Percentiles rank a stretch among this genome's conserved stretches.
These are phyloP conservation scores for Carollia perspicillata DNA, from an alignment of 2,113 vertebrate genomes.

Conservation along the genomic window DNA sequence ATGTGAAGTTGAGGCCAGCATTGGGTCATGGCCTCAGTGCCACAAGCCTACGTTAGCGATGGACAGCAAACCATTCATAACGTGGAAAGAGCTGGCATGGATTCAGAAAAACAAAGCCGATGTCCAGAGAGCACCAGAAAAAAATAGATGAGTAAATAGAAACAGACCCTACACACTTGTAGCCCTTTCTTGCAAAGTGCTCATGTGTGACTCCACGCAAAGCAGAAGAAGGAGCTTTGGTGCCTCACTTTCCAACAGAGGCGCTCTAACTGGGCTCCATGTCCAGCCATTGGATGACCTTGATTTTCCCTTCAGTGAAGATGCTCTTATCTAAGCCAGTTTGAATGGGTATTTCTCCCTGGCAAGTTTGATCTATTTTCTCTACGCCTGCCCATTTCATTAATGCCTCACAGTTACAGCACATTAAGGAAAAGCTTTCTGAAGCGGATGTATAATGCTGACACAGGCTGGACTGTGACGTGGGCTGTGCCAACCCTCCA, in stretches of 20 bases:
- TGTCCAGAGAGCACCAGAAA: neutral
- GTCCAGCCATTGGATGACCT: neutral
- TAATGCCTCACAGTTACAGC: neutral
- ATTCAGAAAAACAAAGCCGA: neutral
- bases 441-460: neutral
- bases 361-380: neutral
- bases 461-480: neutral
- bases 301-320: neutral
- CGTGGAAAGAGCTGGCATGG: neutral
- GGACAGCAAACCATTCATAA: neutral
- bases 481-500: neutral
- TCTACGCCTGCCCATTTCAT: neutral
- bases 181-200: neutral
- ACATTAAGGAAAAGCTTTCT: neutral
- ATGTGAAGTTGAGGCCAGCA: neutral
- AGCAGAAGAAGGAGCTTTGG: neutral
- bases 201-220: neutral
- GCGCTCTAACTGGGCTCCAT: neutral
- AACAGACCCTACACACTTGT: neutral
- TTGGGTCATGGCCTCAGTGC: neutral
- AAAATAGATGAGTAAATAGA: neutral
- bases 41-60: neutral
- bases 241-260: neutral
- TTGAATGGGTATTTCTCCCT: neutral
- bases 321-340: neutral